Conservation (phyloP, 2,888 invertebrate species). For the Noctua comes region DNA sequence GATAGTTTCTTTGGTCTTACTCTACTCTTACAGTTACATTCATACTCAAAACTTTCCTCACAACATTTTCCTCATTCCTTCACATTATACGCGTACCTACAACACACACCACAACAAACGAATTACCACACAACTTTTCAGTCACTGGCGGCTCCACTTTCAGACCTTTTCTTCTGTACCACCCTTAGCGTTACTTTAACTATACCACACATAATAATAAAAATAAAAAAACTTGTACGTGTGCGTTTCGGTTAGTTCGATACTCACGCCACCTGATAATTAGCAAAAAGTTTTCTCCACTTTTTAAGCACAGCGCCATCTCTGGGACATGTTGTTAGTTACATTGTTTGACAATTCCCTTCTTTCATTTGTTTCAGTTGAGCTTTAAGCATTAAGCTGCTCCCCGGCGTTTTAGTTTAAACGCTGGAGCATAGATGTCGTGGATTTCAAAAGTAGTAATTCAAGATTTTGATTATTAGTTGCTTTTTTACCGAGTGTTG, state of each 20-base stretch:
- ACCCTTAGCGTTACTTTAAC: no score
- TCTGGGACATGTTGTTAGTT: neutral
- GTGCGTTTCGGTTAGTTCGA: neutral
- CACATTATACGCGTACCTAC: no score
- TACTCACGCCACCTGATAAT: neutral
- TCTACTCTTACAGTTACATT: no score
- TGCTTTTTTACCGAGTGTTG: neutral
- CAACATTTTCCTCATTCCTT: no score
- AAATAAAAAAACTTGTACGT: no score
- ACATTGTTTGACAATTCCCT: neutral
- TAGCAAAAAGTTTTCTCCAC: neutral
- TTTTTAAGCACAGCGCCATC: conserved; percentile 44
- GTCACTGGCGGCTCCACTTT: neutral
- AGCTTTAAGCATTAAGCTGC: neutral
- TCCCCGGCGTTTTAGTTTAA: conserved; percentile 28
- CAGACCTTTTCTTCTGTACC: neutral
- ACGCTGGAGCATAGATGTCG: conserved; percentile 37
- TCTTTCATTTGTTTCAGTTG: neutral
- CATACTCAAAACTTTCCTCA: no score
- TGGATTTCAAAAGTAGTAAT: neutral
- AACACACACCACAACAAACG: neutral
- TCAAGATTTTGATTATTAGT: neutral
- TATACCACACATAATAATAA: neutral
- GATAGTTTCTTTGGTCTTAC: no score
- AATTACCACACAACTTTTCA: neutral